Conservation (phyloP, 2,888 invertebrate genomes). For the Lasioglossum leucozonium region DNA sequence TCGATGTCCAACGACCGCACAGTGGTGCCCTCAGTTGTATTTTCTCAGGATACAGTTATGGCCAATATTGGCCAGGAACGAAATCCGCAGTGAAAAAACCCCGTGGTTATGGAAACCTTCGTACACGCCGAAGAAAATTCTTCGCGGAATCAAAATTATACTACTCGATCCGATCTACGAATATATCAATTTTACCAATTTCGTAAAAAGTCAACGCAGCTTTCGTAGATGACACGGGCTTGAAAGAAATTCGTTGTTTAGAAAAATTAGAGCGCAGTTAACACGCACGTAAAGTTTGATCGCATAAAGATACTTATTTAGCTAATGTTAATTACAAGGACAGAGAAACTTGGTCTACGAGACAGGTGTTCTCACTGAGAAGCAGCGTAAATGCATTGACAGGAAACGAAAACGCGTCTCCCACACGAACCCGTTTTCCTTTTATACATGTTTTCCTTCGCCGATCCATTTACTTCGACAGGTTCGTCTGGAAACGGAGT, state of each 20-base stretch:
- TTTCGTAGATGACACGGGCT: background rate
- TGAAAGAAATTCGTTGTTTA: background rate
- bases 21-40: conserved; percentile 76
- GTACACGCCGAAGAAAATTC: background rate
- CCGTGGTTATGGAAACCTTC: conserved; percentile 15
- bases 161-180: background rate
- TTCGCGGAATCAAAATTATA: background rate
- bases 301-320: conserved; percentile 29
- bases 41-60: conserved; percentile 66
- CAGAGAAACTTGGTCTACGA: conserved; percentile 42
- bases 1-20: conserved; percentile 77
- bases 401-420: conserved; percentile 2
- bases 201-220: background rate
- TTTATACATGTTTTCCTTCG: background rate
- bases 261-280: conserved; percentile 5
- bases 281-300: conserved; percentile 12
- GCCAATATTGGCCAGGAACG: conserved; percentile 58
- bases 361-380: conserved; percentile 53
- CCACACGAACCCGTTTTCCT: background rate
- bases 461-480: background rate
- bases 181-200: background rate
- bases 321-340: conserved; percentile 54
- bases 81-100: conserved; percentile 30
- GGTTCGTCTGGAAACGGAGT: background rate
- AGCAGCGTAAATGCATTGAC: background rate